Evolutionary conservation across 2,113 vertebrate species (phyloP).

Genomic region (Spermophilus dauricus): DNA sequence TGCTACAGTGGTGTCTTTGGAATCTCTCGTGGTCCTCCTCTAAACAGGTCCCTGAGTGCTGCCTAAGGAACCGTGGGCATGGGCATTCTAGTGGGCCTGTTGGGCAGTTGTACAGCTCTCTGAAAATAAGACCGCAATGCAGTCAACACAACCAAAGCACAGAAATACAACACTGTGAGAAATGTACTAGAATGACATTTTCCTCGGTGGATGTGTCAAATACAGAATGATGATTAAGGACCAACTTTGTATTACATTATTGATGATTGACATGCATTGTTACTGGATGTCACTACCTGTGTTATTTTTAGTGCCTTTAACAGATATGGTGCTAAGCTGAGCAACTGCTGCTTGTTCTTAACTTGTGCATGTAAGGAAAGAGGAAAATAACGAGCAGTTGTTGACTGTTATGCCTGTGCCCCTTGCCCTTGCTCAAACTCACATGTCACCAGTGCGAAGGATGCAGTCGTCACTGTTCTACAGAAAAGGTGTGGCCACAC

Average conservation of each 20-base stretch:
- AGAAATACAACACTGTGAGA: neutral
- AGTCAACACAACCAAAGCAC: neutral
- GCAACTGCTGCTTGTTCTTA: neutral
- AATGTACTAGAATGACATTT: neutral
- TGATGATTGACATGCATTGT: neutral
- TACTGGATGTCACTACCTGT: neutral
- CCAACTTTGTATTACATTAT: neutral
- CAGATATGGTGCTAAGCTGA: neutral
- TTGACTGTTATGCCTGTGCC: neutral
- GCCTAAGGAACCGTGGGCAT: neutral
- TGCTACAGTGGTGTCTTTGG: neutral
- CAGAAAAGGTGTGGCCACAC: neutral
- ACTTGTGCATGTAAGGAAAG: neutral
- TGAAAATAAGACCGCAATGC: neutral
- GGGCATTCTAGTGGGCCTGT: neutral
- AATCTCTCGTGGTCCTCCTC: neutral
- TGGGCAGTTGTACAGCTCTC: neutral
- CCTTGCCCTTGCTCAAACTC: neutral
- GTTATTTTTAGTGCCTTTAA: constrained; percentile 29
- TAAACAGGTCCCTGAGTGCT: neutral
- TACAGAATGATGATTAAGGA: neutral
- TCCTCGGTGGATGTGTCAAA: neutral
- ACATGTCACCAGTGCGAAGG: neutral
- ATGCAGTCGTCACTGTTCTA: neutral
- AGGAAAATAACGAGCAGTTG: neutral